Percentiles rank a stretch among this genome's conserved stretches.
Evolutionary conservation across 2,113 vertebrate species (phyloP).

Genomic region (Lamprotornis superbus): DNA sequence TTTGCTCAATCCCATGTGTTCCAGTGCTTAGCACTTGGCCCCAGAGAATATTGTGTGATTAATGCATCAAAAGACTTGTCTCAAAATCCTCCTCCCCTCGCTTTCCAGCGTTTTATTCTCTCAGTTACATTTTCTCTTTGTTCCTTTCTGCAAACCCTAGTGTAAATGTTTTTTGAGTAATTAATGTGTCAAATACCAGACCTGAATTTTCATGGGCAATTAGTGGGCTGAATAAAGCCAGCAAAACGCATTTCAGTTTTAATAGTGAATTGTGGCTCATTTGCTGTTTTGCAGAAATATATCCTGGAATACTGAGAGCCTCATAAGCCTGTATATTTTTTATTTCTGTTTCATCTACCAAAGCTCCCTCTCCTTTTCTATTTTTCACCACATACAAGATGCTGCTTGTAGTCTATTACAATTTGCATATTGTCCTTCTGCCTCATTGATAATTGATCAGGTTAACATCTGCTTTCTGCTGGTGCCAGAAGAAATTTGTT

Average conservation of each 20-base stretch:
- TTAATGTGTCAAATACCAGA: slow-evolving; percentile 65
- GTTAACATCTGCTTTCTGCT: slow-evolving; percentile 51
- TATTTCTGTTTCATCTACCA: not conserved
- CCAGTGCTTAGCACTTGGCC: not conserved
- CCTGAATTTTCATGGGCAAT: slow-evolving; percentile 68
- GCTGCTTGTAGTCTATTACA: slow-evolving; percentile 25
- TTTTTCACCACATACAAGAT: slow-evolving; percentile 24
- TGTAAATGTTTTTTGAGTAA: slow-evolving; percentile 68
- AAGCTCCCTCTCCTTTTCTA: not conserved
- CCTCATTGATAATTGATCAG: slow-evolving; percentile 54
- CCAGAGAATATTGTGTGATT: not conserved
- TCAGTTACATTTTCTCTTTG: slow-evolving; percentile 54
- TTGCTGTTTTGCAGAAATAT: slow-evolving; percentile 39
- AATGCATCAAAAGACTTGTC: slow-evolving; percentile 20
- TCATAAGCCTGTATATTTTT: not conserved
- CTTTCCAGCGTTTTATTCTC: slow-evolving; percentile 43
- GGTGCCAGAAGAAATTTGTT: slow-evolving; percentile 1
- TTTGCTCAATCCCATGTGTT: not conserved
- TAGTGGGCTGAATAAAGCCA: slow-evolving; percentile 61
- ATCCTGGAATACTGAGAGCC: not conserved
- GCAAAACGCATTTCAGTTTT: slow-evolving; percentile 45
- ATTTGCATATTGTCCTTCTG: slow-evolving; percentile 58
- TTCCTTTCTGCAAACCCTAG: slow-evolving; percentile 52
- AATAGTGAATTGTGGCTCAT: slow-evolving; percentile 45
- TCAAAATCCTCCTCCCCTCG: not conserved